Evolutionary conservation across 2,113 vertebrate genomes (phyloP), one percentile per base, ranked within the genome.

Genomic region (Lagopus leucura): DNA sequence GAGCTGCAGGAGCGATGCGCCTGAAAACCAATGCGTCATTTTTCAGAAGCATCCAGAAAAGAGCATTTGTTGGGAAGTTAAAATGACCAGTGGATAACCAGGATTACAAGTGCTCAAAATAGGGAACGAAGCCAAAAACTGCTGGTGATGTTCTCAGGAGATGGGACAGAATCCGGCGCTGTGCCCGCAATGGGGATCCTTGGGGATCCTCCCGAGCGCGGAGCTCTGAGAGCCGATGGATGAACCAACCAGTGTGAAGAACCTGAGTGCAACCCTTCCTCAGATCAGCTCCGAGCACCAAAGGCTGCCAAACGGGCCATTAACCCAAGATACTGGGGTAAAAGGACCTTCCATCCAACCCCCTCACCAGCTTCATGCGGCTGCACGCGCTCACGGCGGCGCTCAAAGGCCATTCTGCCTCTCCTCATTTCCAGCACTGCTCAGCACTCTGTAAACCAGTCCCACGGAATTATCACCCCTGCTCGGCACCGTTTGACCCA

Each of bases 151-250:
- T 38, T 71, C 48, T 11, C 43, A 45, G 81, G 27, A 79, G 50
- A 28, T 10, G 3, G 43, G 74, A 22, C 15, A 14, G 58, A n/a
- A 36, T 12, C 5, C 6, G 43, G 45, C 0, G 2, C 43, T 1
- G 2, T 24, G 32, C 22, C 52, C 32, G 8, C 21, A 1, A 9
- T 10, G 63, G 34, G 15, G 36, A 32, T 45, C 52, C 6, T 11
- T 10, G 63, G 34, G 15, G 36, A 32, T 45, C 52, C 6, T 11
- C 43, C 52, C 1, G 27, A 54, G 27, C 4, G 13, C 15, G 27
- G 52, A 54, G 52, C 14, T 10, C 27, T 28, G 52, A 54, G 52
- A 16, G 5, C 27, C 25, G 16, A 54, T 28, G 52, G 52, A 16
- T 28, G 27, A 4, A 8, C 40, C 19, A 9, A 34, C 6, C 48